These are phyloP conservation scores for Bombus superbus DNA, from an alignment of 1,140 invertebrate genomes.

Conservation along the genomic window DNA sequence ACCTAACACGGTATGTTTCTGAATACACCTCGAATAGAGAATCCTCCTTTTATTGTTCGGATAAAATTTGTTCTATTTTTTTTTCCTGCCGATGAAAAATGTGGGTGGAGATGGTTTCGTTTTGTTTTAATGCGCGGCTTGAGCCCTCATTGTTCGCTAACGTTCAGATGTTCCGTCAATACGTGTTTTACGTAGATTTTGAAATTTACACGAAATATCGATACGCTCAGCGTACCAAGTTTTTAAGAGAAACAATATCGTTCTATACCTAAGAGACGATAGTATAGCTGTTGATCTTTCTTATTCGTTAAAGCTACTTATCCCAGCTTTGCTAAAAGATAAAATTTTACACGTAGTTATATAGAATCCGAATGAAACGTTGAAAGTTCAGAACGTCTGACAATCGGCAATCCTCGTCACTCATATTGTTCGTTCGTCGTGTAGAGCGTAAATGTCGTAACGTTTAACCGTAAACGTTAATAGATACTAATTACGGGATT, in stretches of 20 bases:
- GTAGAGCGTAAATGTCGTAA: not conserved
- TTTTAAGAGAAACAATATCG: not conserved
- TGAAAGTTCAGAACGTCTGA: too few species aligned
- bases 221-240: not conserved
- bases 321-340: too few species aligned
- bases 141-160: conserved; percentile 19
- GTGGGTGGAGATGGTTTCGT: conserved; percentile 10
- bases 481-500: too few species aligned
- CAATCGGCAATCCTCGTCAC: not conserved
- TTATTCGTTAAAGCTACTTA: not conserved
- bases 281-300: not conserved
- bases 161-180: conserved; percentile 12
- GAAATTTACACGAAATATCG: not conserved
- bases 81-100: conserved; percentile 3
- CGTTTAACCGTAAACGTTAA: not conserved
- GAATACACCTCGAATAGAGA: not conserved
- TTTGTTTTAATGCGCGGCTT: conserved; percentile 26
- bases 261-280: not conserved
- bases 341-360: not conserved
- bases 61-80: conserved; percentile 22
- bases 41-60: conserved; percentile 15
- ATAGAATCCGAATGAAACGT: not conserved
- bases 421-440: not conserved
- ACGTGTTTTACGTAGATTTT: conserved; percentile 19
- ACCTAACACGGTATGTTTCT: not conserved